Evolutionary conservation across 1,140 invertebrate species (phyloP).

Genomic region (Pseudomyrmex gracilis): DNA sequence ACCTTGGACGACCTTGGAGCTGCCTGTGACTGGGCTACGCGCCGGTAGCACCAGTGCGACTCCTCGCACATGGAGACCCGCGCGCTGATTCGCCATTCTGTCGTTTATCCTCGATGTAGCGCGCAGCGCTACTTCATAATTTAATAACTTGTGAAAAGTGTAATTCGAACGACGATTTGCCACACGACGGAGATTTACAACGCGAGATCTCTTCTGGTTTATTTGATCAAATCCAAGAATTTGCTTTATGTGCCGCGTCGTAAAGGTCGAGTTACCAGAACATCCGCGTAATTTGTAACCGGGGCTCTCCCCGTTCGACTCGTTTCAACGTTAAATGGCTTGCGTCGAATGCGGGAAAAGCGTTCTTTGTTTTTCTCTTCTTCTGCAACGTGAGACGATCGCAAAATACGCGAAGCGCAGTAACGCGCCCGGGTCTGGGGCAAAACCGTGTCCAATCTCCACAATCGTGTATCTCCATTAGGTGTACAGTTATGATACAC

Average conservation of each 20-base stretch:
- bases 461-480: constrained; percentile 57
- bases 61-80: constrained; percentile 7
- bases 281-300: not conserved
- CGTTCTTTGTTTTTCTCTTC: not conserved
- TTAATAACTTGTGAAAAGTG: too few relatives aligned
- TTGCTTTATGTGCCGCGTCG: constrained; percentile 33
- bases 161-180: too few relatives aligned
- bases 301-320: constrained; percentile 12
- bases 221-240: constrained; percentile 12
- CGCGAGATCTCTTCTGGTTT: not conserved
- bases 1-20: constrained; percentile 82
- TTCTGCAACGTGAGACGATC: constrained; percentile 29
- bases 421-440: constrained; percentile 44
- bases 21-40: constrained; percentile 53
- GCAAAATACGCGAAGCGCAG: constrained; percentile 7
- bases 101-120: not conserved
- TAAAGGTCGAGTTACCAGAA: constrained; percentile 13
- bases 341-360: constrained; percentile 41
- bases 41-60: constrained; percentile 37
- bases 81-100: constrained; percentile 14
- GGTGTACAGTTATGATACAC: constrained; percentile 53
- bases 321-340: constrained; percentile 43
- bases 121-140: not conserved
- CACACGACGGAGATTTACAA: not conserved
- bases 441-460: constrained; percentile 61